Conservation (phyloP, 2,888 invertebrate species). For the Sarcophaga variegata region DNA sequence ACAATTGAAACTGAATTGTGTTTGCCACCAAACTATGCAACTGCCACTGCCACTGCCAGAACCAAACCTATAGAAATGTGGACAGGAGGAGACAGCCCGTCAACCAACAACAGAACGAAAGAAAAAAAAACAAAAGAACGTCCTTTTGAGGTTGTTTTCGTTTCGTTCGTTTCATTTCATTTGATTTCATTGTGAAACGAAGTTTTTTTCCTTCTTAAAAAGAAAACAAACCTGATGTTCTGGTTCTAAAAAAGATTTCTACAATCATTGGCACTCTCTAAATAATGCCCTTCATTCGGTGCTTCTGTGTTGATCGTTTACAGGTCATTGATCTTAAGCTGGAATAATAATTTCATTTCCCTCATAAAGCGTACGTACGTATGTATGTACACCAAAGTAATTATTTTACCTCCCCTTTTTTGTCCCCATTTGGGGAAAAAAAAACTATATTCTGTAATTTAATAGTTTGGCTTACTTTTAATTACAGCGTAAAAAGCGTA, state of each 20-base stretch:
- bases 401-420: constrained; percentile 54
- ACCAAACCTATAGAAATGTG: constrained; percentile 28
- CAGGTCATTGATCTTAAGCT: constrained; percentile 42
- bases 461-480: too few relatives aligned
- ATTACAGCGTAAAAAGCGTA: too few relatives aligned
- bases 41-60: too few relatives aligned
- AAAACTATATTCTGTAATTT: too few relatives aligned
- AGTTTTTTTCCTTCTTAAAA: too few relatives aligned
- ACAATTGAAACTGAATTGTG: constrained; percentile 13
- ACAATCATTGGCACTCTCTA: neutral
- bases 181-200: constrained; percentile 1
- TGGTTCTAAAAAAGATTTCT: constrained; percentile 30
- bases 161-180: constrained; percentile 26
- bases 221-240: constrained; percentile 12
- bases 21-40: neutral
- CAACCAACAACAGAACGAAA: neutral
- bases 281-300: constrained; percentile 23
- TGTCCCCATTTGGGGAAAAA: neutral
- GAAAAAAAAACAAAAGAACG: constrained; percentile 22
- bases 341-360: constrained; percentile 12
- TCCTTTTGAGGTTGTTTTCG: constrained; percentile 49
- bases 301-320: neutral
- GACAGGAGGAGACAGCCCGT: constrained; percentile 63
- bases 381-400: neutral
- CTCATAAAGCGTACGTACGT: neutral